Evolutionary conservation across 1,140 invertebrate species (phyloP), one percentile per base, ranked within the genome.

Genomic region (Pachyrhynchus sulphureomaculatus): DNA sequence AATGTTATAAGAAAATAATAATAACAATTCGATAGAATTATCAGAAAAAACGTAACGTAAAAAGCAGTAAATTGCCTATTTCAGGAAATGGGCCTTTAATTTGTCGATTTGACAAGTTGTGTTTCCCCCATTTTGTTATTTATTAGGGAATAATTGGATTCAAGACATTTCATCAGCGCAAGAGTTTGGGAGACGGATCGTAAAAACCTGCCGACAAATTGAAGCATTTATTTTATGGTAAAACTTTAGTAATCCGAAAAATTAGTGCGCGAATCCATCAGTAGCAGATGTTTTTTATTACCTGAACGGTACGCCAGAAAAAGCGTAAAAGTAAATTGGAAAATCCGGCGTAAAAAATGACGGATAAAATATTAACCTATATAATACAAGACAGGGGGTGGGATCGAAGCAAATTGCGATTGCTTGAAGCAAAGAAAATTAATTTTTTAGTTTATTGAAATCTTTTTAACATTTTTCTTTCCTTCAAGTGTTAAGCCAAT

Each of bases 201-300:
- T 44, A 53, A 61, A 61, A 51, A 33, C 48, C 49, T 51, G 33
- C 37, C 48, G 58, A 53, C 60, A 62, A 62, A 62, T 62, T 62
- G 60, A 49, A 56, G 60, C 60, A 56, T 62, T 62, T 56, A 62
- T 66, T 66, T 66, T 62, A 66, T 62, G 56, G 64, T 34, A 37
- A 62, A 66, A 66, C 44, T 66, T 66, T 66, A 59, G 55, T 62
- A 63, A 45, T 34, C 34, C 49, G 59, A 62, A 57, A 57, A 62
- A 66, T 66, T 66, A 66, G 58, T 58, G 59, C 54, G 29, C 23
- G 41, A 62, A 66, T 62, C 60, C 64, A 66, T 66, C 60, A 66
- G 64, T 26, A 29, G 48, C 64, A 66, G 64, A 62, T 66, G 64
- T 56, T 62, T 54, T 60, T 61, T 61, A 61, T 61, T 61, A 53